Evolutionary conservation across 2,888 invertebrate genomes (phyloP), one percentile per base, ranked within the genome.

Genomic region (Xylota segnis): DNA sequence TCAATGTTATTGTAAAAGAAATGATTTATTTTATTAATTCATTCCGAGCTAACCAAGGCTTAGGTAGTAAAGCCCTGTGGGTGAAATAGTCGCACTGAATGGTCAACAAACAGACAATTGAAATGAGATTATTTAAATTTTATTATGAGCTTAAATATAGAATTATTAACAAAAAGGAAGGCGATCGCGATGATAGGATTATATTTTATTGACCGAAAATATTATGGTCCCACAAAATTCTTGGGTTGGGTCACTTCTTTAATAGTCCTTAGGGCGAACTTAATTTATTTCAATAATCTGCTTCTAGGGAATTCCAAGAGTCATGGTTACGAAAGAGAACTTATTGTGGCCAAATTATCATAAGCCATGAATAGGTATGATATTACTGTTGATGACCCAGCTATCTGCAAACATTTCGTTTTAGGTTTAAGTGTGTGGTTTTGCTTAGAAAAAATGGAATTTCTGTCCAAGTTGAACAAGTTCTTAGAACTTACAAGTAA

Each of bases 1-100:
- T 50, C 52, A 34, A 27, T 66, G 52, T n/a, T 66, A 27, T 14
- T 37, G 23, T 9, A n/a, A 65, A 50, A 5, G 50, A 50, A 52
- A 37, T 66, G 23, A 27, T 37, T 37, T 23, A 50, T 52, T 34
- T 50, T 54, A 56, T 32, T 27, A n/a, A 27, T 52, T 52, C n/a
- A 12, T 23, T 10, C 5, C 12, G 23, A 23, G 4, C 10, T 16
- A 16, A 23, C 12, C 2, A 12, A 45, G 6, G 14, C 43, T 43
- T 43, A 45, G 2, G 3, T 9, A 23, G 45, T 18, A 45, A 16
- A 5, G 10, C 10, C 10, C 18, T 29, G 29, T 27, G 52, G 52
- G n/a, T 29, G n/a, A 52, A 27, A 29, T 27, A 23, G 23, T 27
- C n/a, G n/a, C 52, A 12, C n/a, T 12, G n/a, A 29, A 52, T 52